These are phyloP conservation scores for Sarcoramphus papa DNA, from an alignment of 2,797 vertebrate genomes.

Conservation along the genomic window DNA sequence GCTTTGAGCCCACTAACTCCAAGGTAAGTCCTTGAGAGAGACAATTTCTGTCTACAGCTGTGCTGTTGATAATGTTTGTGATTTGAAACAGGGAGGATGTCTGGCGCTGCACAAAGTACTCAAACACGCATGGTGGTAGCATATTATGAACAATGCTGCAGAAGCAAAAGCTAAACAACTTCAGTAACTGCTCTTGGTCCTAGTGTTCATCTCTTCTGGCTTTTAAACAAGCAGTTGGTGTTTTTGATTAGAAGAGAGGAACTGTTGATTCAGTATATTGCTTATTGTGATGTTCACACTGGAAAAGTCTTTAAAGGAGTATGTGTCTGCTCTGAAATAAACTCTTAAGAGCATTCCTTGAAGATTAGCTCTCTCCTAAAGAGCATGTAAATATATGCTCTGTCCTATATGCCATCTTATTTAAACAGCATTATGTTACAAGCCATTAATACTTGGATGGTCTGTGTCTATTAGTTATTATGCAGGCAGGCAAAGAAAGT, in stretches of 20 bases:
- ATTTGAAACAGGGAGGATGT: not conserved
- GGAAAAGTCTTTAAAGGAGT: not conserved
- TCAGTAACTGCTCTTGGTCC: not conserved
- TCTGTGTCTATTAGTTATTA: not conserved
- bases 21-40: constrained; percentile 74
- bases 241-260: not conserved
- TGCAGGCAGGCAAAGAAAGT: not conserved
- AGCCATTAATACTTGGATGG: not conserved
- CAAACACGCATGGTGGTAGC: rapidly evolving
- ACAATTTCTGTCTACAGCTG: not conserved
- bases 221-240: not conserved
- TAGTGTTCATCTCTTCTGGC: not conserved
- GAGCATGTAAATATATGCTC: not conserved
- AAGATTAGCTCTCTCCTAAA: not conserved
- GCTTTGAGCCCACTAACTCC: constrained; percentile 93
- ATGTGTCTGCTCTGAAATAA: not conserved
- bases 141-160: not conserved
- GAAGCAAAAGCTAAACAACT: not conserved
- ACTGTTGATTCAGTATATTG: not conserved
- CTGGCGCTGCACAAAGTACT: not conserved
- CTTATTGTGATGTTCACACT: not conserved
- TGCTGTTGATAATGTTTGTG: rapidly evolving
- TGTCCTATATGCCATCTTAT: not conserved
- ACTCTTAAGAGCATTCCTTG: not conserved
- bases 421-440: rapidly evolving